Base-by-base conservation (phyloP, 2,888 invertebrate genomes). In the Cosmia pyralina region DNA sequence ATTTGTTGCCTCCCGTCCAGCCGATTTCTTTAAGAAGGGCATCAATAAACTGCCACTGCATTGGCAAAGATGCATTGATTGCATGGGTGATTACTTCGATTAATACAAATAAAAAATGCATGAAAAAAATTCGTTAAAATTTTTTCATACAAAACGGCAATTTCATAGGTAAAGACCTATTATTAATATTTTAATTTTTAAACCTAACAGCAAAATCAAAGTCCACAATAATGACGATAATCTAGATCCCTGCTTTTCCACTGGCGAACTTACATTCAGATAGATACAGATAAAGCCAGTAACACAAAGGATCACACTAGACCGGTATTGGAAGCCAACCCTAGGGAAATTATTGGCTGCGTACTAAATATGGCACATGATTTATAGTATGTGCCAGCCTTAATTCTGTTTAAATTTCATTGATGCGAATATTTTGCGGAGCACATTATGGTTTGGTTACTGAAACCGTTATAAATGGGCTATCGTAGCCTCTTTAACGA, bases 341-440 rank as follows among this genome's bases (percentile, higher is more conserved):
- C 86, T 66, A 60, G 86, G 86, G 86, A 86, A 86, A 86, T 86
- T 86, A 86, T 87, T 78, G 78, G 62, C 62, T 46, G 67, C 59
- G 66, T 72, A 82, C 86, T 84, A 84, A 87, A 84, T 85, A 85
- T 86, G 76, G 59, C 75, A 67, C 69, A 83, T 85, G 85, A 85
- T 87, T 84, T 87, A 87, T 83, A 71, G 79, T 76, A 28, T 70
- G 65, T 58, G 58, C 71, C 62, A 50, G 72, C 71, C 73, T 70
- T 84, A 81, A 77, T 71, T 58, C 71, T 50, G 71, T 67, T 79
- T 69, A 75, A 81, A 73, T 78, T 68, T 72, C 67, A 69, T 71
- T 71, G 70, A 68, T 44, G 53, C 8, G n/a, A 58, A 75, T 74
- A 81, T 75, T 79, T 75, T 69, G 55, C 53, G 17, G 19, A 44